phyloP scores from a whole-genome alignment of 2,797 vertebrate genomes.

The Sebastes itinus region DNA sequence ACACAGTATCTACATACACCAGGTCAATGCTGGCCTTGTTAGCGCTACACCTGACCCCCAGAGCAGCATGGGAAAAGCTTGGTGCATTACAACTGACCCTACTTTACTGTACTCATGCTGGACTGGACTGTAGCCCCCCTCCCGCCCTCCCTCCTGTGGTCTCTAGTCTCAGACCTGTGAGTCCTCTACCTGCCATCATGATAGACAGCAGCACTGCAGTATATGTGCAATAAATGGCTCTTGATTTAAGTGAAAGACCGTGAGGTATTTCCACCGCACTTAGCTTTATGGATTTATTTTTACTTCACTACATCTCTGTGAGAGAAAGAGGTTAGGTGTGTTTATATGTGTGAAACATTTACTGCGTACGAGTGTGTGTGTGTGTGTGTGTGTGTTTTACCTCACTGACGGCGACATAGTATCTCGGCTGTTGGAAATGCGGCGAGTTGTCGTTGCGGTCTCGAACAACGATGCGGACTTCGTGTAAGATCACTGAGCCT shows the following conservation, averaged over 20 bases:
- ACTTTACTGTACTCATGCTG: not conserved
- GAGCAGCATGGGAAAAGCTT: not conserved
- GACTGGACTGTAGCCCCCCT: not conserved
- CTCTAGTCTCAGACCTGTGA: not conserved
- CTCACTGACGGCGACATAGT: slow-evolving; percentile 93
- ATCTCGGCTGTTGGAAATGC: slow-evolving; percentile 88
- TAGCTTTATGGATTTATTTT: not conserved
- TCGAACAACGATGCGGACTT: slow-evolving; percentile 94
- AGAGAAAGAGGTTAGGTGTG: not conserved
- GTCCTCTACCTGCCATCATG: slow-evolving; percentile 5
- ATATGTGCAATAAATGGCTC: slow-evolving; percentile 2
- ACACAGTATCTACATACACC: not conserved
- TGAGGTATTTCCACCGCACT: not conserved
- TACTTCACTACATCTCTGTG: not conserved
- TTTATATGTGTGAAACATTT: not conserved
- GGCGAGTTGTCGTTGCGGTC: slow-evolving; percentile 95
- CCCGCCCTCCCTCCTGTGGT: not conserved
- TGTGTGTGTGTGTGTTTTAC: slow-evolving; percentile 72
- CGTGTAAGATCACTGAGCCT: slow-evolving; percentile 93
- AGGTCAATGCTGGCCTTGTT: not conserved
- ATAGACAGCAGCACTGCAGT: slow-evolving; percentile 18
- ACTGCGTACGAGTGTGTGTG: not conserved
- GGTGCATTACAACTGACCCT: not conserved
- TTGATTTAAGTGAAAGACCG: slow-evolving; percentile 2
- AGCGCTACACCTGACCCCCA: not conserved